Evolutionary conservation across 2,888 invertebrate species (phyloP).

Genomic region (Dendrolimus pini): DNA sequence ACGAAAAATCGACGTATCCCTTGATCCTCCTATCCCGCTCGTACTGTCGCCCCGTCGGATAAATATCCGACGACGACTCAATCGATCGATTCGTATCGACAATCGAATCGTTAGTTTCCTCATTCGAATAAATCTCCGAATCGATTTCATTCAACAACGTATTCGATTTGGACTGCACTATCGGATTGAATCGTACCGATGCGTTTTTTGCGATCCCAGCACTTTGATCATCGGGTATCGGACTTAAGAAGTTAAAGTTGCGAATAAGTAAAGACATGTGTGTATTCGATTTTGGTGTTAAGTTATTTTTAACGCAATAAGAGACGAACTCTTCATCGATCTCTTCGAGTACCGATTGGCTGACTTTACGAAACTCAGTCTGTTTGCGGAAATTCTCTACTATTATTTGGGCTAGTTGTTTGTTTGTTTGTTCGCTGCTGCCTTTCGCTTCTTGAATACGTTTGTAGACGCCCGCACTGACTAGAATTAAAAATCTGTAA

Average conservation of each 20-base stretch:
- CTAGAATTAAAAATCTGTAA: slow-evolving; percentile 85
- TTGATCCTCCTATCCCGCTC: slow-evolving; percentile 83
- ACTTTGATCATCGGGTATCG: slow-evolving; percentile 44
- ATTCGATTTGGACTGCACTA: slow-evolving; percentile 72
- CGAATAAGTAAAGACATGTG: slow-evolving; percentile 91
- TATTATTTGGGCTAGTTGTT: slow-evolving; percentile 86
- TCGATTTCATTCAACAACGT: slow-evolving; percentile 60
- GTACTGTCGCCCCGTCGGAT: slow-evolving; percentile 45
- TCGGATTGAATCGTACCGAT: slow-evolving; percentile 79
- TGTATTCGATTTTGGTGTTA: slow-evolving; percentile 80
- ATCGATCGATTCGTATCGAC: slow-evolving; percentile 58
- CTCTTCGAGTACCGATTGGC: slow-evolving; percentile 90
- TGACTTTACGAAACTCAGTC: slow-evolving; percentile 86
- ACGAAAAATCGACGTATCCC: slow-evolving; percentile 90
- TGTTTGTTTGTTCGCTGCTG: slow-evolving; percentile 85
- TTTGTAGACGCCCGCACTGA: slow-evolving; percentile 91
- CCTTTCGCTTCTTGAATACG: slow-evolving; percentile 86
- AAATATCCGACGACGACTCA: slow-evolving; percentile 60
- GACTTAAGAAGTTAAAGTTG: slow-evolving; percentile 89
- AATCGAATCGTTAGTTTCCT: slow-evolving; percentile 43
- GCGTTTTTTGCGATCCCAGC: slow-evolving; percentile 61
- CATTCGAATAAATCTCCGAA: slow-evolving; percentile 55
- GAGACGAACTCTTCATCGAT: slow-evolving; percentile 90
- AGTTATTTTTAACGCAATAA: slow-evolving; percentile 78
- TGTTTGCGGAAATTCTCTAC: slow-evolving; percentile 90